Base-by-base conservation (phyloP, 2,797 vertebrate species). In the Chrysolophus pictus region DNA sequence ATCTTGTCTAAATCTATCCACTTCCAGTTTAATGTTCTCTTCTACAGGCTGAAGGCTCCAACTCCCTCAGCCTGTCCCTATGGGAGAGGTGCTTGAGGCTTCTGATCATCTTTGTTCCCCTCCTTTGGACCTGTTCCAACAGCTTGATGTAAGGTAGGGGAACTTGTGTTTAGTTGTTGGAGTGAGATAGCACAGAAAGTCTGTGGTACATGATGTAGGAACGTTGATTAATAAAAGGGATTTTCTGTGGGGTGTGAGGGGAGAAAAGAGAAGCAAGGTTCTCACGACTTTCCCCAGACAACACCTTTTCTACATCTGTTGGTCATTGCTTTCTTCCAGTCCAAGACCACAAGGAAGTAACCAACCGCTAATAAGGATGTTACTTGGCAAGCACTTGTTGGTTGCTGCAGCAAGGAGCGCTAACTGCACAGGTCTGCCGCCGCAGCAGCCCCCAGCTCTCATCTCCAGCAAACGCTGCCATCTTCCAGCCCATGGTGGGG, bases 121-220 rank as follows among this genome's bases (percentile, higher is more conserved):
- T 53, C 51, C 28, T 53, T 28, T 53, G 51, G 51, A 31, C 28
- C 51, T 28, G 28, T 53, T 53, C 51, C 51, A 53, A 53, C 28
- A 53, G 16, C 51, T 29, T 28, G 16, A 29, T 53, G 16, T 29
- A 53, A 90, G 39, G 67, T 49, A 84, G 71, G 4, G 55, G 59
- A 92, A 84, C 76, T 81, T 72, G 35, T 42, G 35, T 85, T 95
- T 75, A 70, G 72, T 24, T 51, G 59, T 1, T 95, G 73, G 78
- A 93, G 39, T 42, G 70, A 73, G 59, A 88, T 4, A 88, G 76
- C 62, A 49, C 44, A 80, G 46, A 83, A 91, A 35, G 47, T 15
- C 69, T 85, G 33, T 18, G 35, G 19, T 46, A 89, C 11, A 64
- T 29, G 39, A 64, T 39, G 33, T 5, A 89, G 75, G 83, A 94